Evolutionary conservation across 2,797 vertebrate species (phyloP).

Genomic region (Pseudochirops corinnae): DNA sequence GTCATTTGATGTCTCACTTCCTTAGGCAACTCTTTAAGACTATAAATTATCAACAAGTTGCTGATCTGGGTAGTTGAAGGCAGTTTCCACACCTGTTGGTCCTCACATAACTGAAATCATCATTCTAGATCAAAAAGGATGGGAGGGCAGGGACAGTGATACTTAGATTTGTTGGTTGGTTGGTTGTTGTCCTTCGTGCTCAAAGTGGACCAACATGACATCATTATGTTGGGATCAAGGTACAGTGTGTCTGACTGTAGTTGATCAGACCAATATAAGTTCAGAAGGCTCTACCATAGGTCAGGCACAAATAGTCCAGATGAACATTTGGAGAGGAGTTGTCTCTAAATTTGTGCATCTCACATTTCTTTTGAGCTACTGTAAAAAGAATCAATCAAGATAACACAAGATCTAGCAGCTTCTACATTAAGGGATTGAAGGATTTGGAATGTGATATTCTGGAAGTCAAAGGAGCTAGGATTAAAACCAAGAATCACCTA

Average conservation of each 20-base stretch:
- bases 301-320: neutral
- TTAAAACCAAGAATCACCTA: too few relatives aligned
- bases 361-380: neutral
- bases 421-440: too few relatives aligned
- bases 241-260: neutral
- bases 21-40: neutral
- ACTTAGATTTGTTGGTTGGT: neutral
- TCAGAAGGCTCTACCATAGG: neutral
- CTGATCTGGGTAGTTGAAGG: neutral
- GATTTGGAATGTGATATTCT: too few relatives aligned
- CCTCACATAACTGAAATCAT: neutral
- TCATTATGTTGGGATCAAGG: neutral
- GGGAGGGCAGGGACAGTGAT: neutral
- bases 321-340: neutral
- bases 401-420: too few relatives aligned
- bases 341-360: neutral
- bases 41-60: neutral
- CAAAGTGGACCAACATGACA: neutral
- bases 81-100: neutral
- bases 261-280: neutral
- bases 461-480: too few relatives aligned
- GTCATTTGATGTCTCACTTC: neutral
- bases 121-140: neutral
- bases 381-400: too few relatives aligned
- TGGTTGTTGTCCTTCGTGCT: neutral